phyloP scores from a whole-genome alignment of 2,888 invertebrate genomes.

The Calameuta pallipes region DNA sequence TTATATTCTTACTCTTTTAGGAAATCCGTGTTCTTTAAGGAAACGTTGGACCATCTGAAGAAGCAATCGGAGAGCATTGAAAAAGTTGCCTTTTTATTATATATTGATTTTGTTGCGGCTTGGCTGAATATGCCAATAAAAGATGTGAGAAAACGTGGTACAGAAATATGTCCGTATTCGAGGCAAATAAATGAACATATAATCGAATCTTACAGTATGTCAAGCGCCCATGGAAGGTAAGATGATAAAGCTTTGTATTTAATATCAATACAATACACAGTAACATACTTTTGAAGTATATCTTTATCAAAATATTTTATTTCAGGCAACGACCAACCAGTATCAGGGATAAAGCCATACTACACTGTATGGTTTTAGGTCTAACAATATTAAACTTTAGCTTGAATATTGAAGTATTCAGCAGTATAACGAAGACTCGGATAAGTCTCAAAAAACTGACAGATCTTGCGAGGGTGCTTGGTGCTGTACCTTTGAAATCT shows the following conservation, averaged over 20 bases:
- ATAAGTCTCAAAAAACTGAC: constrained; percentile 49
- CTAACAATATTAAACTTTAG: constrained; percentile 48
- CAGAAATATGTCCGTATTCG: constrained; percentile 42
- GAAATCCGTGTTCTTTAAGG: constrained; percentile 44
- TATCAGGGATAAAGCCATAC: constrained; percentile 55
- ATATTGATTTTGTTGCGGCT: constrained; percentile 43
- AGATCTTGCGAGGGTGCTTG: constrained; percentile 50
- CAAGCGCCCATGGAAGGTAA: constrained; percentile 50
- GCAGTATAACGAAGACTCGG: constrained; percentile 36
- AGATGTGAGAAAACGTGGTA: constrained; percentile 40
- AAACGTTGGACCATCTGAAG: constrained; percentile 33
- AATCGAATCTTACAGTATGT: constrained; percentile 49
- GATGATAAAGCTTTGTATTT: neutral
- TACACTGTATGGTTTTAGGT: constrained; percentile 55
- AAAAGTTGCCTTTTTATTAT: constrained; percentile 52
- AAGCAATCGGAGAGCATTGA: constrained; percentile 32
- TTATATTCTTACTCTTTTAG: constrained; percentile 28
- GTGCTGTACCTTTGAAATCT: constrained; percentile 45
- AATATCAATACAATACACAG: neutral
- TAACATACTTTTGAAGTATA: neutral
- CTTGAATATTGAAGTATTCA: constrained; percentile 53
- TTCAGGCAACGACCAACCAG: constrained; percentile 52
- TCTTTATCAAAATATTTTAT: constrained; percentile 14
- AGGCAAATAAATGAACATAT: constrained; percentile 44
- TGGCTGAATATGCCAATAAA: constrained; percentile 53